These are phyloP conservation scores for Zaprionus africanus DNA, from an alignment of 1,140 invertebrate species.

Conservation along the genomic window DNA sequence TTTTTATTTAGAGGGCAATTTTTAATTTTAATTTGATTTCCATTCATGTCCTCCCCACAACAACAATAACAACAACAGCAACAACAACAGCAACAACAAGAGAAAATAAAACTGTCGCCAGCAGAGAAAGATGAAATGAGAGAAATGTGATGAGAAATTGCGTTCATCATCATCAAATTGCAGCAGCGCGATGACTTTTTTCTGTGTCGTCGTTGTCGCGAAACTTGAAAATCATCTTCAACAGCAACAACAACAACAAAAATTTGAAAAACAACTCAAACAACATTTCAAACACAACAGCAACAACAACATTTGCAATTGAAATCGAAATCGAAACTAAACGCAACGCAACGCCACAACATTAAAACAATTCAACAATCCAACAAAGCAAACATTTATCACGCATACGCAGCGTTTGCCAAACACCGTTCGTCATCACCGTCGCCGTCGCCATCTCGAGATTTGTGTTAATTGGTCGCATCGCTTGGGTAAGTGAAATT, in stretches of 20 bases:
- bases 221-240: conserved; percentile 20
- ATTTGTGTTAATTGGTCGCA: conserved; percentile 45
- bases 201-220: conserved; percentile 36
- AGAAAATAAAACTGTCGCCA: not conserved
- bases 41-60: conserved; percentile 19
- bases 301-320: conserved; percentile 21
- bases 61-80: conserved; percentile 3
- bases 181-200: conserved; percentile 37
- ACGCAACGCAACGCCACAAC: conserved; percentile 13
- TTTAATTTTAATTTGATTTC: conserved; percentile 69
- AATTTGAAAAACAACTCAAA: conserved; percentile 1
- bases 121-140: not conserved
- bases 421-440: not conserved
- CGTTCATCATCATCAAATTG: conserved; percentile 11
- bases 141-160: not conserved
- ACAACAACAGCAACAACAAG: not conserved
- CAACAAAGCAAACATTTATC: conserved; percentile 21
- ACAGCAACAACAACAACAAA: conserved; percentile 10
- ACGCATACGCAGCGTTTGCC: conserved; percentile 47
- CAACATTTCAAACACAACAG: conserved; percentile 7
- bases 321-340: conserved; percentile 31
- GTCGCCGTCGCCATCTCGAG: not conserved
- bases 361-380: conserved; percentile 17
- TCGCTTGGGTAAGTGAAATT: conserved; percentile 49
- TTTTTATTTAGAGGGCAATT: conserved; percentile 54